phyloP scores from a whole-genome alignment of 2,113 vertebrate species.

The Pseudorectes ferrugineus region DNA sequence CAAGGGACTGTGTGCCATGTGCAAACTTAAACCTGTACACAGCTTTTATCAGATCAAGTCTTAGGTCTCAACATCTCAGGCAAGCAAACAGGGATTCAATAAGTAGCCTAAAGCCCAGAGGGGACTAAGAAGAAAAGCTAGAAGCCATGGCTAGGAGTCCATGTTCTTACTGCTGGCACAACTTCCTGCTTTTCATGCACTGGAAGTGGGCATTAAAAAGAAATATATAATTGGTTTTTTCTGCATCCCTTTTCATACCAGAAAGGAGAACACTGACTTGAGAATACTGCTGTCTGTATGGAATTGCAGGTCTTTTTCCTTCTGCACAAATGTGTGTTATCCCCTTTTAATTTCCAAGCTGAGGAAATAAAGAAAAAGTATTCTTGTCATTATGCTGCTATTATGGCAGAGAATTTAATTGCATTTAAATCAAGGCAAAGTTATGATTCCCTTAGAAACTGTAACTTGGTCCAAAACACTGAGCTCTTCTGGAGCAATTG shows the following conservation, averaged over 20 bases:
- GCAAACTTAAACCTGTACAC: neutral
- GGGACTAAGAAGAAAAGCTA: neutral
- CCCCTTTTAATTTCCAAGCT: neutral
- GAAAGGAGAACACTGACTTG: neutral
- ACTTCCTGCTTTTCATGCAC: neutral
- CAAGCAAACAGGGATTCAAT: neutral
- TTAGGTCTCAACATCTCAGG: neutral
- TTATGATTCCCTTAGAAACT: slow-evolving; percentile 23
- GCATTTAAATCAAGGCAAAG: neutral
- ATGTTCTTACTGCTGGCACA: neutral
- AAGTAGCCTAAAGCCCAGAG: neutral
- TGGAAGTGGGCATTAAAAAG: neutral
- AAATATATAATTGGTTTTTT: neutral
- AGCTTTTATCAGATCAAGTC: neutral
- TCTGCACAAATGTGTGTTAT: neutral
- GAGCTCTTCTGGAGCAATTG: neutral
- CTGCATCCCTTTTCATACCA: neutral
- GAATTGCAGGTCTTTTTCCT: neutral
- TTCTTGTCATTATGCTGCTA: neutral
- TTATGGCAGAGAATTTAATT: slow-evolving; percentile 14
- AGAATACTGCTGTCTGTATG: neutral
- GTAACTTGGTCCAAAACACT: neutral
- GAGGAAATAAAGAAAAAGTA: neutral
- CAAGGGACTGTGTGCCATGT: neutral
- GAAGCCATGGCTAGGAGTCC: neutral